Base-by-base conservation (phyloP, 2,797 vertebrate genomes). In the Gobio occitaniae region DNA sequence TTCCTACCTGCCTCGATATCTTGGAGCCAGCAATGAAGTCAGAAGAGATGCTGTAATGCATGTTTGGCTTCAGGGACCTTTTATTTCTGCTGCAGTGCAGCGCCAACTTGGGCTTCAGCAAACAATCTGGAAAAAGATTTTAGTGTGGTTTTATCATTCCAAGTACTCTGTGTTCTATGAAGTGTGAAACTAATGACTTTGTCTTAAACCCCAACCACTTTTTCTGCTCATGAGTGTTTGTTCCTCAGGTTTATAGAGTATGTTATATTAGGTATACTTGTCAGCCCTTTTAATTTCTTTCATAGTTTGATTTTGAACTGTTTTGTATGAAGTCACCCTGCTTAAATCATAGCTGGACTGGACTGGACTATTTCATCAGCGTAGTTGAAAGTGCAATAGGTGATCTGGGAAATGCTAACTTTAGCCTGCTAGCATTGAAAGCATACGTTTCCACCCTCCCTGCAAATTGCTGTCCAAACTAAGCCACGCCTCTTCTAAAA, bases 81-180 rank as follows among this genome's bases (percentile, higher is more conserved):
- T 44, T 68, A 77, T 84, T 63, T 85, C 6, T 41, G 32, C 82
- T 69, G 69, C 75, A 29, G 63, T 80, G 56, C 78, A 74, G 54
- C 69, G 78, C 70, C 85, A 86, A 54, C 13, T 50, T 76, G 61
- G 65, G 29, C 21, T 72, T 76, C 61, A 78, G 21, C 54, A 44
- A 83, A 83, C 10, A 78, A 80, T 86, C 74, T 86, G 84, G 86
- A 82, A 84, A 75, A 87, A 70, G 3, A n/a, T 86, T 87, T 79
- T 86, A 80, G 50, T 65, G 65, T 80, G 66, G 56, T 77, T 87
- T 86, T 70, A 84, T 83, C 78, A 48, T 69, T 75, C 75, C 82
- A 77, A 82, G 84, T 65, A 66, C 68, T 79, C 36, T 16, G 25
- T 54, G 78, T 85, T 72, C 68, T 70, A 21, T 74, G 48, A 65